Base-by-base conservation (phyloP, 2,797 vertebrate genomes). In the Gallinago nigripennis region DNA sequence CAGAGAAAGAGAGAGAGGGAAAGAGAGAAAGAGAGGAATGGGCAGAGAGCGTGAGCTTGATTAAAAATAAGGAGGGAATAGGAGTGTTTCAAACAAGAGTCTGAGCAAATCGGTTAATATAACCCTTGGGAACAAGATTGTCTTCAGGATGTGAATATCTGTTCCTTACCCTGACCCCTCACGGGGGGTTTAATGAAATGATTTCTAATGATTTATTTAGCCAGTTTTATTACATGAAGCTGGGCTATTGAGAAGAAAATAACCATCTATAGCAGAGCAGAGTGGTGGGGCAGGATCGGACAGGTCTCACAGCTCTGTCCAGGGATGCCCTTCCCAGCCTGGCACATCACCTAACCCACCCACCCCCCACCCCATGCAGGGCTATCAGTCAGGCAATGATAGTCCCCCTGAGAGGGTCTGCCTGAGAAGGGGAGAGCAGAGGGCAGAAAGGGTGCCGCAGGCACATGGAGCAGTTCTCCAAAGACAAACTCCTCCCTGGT, bases 141-240 rank as follows among this genome's bases (percentile, higher is more conserved):
- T 80, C 68, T 77, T 60, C 84, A 77, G 65, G 76, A 70, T 28
- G 63, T n/a, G 61, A 73, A 50, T 10, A 41, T 19, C 56, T 60
- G 75, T 54, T 77, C 76, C 70, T 71, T 85, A 65, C 56, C 33
- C 53, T 1, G 2, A 84, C 37, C 61, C 63, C 60, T 79, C 71
- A 69, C 6, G 5, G 77, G 50, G 70, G 61, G 25, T 77, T 96
- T 95, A 91, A 70, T 82, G 78, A 96, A 75, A 63, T 69, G 61
- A 33, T 48, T 95, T 84, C 64, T 90, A 68, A 81, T 64, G 31
- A 95, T 85, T 57, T 70, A 88, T 95, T 86, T 93, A 92, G 86
- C 27, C 25, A 12, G 51, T 85, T 91, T 76, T 69, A 69, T 80
- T 37, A 76, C 28, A 56, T 66, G 79, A 86, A 92, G 73, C n/a